Evolutionary conservation across 2,797 vertebrate genomes (phyloP).

Genomic region (Gila robusta): DNA sequence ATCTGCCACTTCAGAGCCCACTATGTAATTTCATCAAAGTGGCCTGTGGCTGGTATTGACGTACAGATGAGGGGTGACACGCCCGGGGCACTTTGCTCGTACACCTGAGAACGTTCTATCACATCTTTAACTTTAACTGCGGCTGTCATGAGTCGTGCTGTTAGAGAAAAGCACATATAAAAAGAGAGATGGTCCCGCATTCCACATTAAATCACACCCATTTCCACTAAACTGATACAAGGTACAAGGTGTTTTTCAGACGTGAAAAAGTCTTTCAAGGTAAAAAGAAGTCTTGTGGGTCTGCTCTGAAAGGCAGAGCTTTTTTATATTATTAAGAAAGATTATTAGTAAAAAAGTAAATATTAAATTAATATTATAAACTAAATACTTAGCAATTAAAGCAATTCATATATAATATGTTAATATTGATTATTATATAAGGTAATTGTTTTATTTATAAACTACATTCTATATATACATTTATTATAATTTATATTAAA

Average conservation of each 20-base stretch:
- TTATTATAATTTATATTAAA: no score
- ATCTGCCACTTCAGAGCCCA: slow-evolving; percentile 6
- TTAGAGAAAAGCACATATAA: slow-evolving; percentile 22
- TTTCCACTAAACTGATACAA: background rate
- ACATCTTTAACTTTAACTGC: slow-evolving; percentile 47
- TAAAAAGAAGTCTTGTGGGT: background rate
- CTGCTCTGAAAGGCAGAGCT: slow-evolving; percentile 3
- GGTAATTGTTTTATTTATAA: no score
- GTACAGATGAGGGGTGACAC: slow-evolving; percentile 45
- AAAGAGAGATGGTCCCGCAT: slow-evolving; percentile 41
- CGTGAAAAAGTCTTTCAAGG: background rate
- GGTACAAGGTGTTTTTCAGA: background rate
- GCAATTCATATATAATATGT: no score
- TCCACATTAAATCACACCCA: slow-evolving; percentile 34
- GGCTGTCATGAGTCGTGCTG: slow-evolving; percentile 49
- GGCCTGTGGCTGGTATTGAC: slow-evolving; percentile 48
- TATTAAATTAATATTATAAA: background rate
- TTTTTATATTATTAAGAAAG: background rate
- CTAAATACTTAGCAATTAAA: background rate
- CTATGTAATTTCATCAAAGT: slow-evolving; percentile 55
- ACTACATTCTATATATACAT: no score
- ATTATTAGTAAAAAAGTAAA: background rate
- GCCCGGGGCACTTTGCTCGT: slow-evolving; percentile 54
- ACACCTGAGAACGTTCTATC: slow-evolving; percentile 45
- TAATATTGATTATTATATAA: no score